Evolutionary conservation across 1,140 invertebrate species (phyloP).

Genomic region (Camponotus pennsylvanicus): DNA sequence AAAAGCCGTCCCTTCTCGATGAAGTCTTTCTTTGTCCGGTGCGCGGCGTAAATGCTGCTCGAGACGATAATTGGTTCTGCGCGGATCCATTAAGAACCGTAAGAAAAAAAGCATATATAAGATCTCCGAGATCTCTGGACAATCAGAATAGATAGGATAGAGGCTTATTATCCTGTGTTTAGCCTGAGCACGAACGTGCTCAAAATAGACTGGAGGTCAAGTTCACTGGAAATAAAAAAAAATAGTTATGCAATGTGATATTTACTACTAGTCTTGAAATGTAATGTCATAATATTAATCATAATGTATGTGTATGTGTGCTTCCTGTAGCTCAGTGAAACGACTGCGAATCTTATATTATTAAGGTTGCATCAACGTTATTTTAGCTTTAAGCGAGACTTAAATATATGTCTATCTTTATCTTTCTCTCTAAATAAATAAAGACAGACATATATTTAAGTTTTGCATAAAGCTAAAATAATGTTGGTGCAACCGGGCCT

Average conservation of each 20-base stretch:
- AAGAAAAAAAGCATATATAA: slow-evolving; percentile 8
- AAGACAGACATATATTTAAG: too few species aligned
- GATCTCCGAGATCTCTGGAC: background rate
- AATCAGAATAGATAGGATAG: background rate
- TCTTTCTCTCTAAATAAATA: too few species aligned
- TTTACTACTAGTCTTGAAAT: background rate
- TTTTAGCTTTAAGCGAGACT: too few species aligned
- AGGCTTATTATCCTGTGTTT: background rate
- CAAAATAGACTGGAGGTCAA: slow-evolving; percentile 21
- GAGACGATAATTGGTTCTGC: slow-evolving; percentile 50
- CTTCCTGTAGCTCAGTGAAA: too few species aligned
- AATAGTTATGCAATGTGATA: background rate
- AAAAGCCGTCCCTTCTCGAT: slow-evolving; percentile 32
- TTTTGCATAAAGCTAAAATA: too few species aligned
- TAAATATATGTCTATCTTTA: too few species aligned
- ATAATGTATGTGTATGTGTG: background rate
- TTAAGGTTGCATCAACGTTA: too few species aligned
- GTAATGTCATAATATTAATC: background rate
- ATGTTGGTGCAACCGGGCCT: too few species aligned
- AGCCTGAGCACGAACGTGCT: background rate
- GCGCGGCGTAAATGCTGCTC: background rate
- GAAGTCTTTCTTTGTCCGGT: slow-evolving; percentile 52
- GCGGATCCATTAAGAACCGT: slow-evolving; percentile 35
- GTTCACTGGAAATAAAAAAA: background rate
- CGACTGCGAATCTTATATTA: too few species aligned